Conservation (phyloP, 1,140 invertebrate species). For the Littorina saxatilis region DNA sequence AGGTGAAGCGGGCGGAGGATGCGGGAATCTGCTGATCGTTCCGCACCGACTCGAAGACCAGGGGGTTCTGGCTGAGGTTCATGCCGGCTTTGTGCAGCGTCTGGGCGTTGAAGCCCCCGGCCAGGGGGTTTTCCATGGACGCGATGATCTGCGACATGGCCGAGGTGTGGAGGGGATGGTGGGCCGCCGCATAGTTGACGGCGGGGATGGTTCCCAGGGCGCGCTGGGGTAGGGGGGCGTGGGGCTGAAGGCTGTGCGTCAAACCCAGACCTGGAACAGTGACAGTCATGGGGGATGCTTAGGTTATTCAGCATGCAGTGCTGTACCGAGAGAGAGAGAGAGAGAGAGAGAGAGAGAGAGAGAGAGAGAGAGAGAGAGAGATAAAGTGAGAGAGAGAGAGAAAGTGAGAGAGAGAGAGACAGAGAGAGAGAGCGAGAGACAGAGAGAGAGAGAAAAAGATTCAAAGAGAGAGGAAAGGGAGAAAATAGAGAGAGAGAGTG, state of each 20-base stretch:
- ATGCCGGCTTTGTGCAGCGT: slow-evolving; percentile 56
- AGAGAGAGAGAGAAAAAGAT: no score
- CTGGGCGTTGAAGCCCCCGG: slow-evolving; percentile 46
- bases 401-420: no score
- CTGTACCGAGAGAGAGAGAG: no score
- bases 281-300: neutral
- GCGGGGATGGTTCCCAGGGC: slow-evolving; percentile 51
- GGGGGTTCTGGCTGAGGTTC: slow-evolving; percentile 44
- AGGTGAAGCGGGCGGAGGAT: slow-evolving; percentile 2
- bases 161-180: slow-evolving; percentile 31
- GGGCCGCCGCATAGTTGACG: slow-evolving; percentile 57
- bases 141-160: slow-evolving; percentile 53
- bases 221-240: slow-evolving; percentile 49
- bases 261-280: slow-evolving; percentile 59
- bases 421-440: no score
- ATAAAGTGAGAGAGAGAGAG: no score
- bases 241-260: slow-evolving; percentile 51
- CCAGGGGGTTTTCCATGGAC: slow-evolving; percentile 47
- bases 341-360: no score
- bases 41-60: slow-evolving; percentile 50
- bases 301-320: neutral
- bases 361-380: neutral
- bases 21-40: slow-evolving; percentile 32
- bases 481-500: no score
- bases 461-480: no score